Conservation (phyloP, 2,888 invertebrate species). For the Nomada fucata region DNA sequence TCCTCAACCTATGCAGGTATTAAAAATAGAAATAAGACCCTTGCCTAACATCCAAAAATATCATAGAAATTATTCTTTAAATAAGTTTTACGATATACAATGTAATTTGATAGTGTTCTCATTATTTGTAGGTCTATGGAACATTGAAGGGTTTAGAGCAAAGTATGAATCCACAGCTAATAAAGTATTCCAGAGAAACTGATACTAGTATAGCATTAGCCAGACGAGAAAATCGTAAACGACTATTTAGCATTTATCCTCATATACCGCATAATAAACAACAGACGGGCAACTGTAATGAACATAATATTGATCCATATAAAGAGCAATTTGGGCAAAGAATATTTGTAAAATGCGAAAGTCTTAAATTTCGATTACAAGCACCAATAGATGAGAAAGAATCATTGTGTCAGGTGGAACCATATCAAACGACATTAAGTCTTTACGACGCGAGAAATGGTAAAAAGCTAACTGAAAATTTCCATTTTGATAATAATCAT, state of each 20-base stretch:
- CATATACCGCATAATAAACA: slow-evolving; percentile 84
- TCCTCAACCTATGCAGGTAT: slow-evolving; percentile 86
- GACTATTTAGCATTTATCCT: slow-evolving; percentile 91
- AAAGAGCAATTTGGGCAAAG: slow-evolving; percentile 95
- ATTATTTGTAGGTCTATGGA: slow-evolving; percentile 86
- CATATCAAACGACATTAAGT: slow-evolving; percentile 95
- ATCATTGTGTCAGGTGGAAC: slow-evolving; percentile 93
- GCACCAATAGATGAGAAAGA: slow-evolving; percentile 92
- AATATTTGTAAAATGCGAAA: slow-evolving; percentile 93
- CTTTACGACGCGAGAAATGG: slow-evolving; percentile 95
- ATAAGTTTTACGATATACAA: not conserved
- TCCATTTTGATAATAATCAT: slow-evolving; percentile 94
- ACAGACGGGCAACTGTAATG: slow-evolving; percentile 79
- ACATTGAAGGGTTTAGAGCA: slow-evolving; percentile 95
- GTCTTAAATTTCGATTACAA: slow-evolving; percentile 93
- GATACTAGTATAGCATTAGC: slow-evolving; percentile 93
- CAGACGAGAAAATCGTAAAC: slow-evolving; percentile 91
- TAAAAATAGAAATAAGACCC: slow-evolving; percentile 5
- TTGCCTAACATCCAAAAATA: not conserved
- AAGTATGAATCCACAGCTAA: slow-evolving; percentile 96
- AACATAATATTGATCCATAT: slow-evolving; percentile 90
- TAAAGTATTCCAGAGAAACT: slow-evolving; percentile 95
- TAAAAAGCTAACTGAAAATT: slow-evolving; percentile 96
- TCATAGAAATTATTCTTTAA: not conserved
- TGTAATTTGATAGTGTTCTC: not conserved